Base-by-base conservation (phyloP, 1,140 invertebrate genomes). In the Cotesia glomerata region DNA sequence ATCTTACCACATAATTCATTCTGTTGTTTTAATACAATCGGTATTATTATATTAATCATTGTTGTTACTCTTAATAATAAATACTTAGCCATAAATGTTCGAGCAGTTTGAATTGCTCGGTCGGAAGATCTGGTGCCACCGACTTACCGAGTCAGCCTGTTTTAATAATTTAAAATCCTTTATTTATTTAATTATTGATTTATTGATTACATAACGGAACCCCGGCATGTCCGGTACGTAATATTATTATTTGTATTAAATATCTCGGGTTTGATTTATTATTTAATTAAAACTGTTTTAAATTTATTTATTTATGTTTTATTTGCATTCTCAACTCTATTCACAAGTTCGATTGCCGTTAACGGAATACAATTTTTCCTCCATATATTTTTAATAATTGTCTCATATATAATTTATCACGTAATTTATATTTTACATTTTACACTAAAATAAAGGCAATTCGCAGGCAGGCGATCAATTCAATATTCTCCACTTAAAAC, bases 11-110 rank as follows among this genome's bases (percentile, higher is more conserved):
- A 76, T 74, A 65, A 71, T 69, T 63, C 70, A 39, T 71, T 67
- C 45, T 74, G 69, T 72, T 52, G 65, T 59, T 72, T 74, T 67
- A 76, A 70, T 74, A 76, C 75, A 76, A 74, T 74, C 72, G 61
- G 13, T 65, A 70, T 45, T 73, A 69, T 69, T 39, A 26, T 26
- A 26, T 26, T 26, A 26, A 26, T 26, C 26, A 26, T 26, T 26
- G 26, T 54, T 13, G 7, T n/a, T 56, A 14, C 58, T 1, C 74
- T 75, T 75, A 75, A 61, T 66, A 72, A 67, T 49, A 11, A 36
- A 8, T 72, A 63, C 65, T 71, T 71, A 75, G 66, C 61, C 56
- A 58, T 72, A 54, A 61, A 69, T 58, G 63, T 72, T 75, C 49
- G 66, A 39, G 69, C 56, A 68, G 66, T 72, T 72, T 71, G 32